A percentile compares a stretch with the other conserved stretches of the same genome.
Conservation (phyloP, 2,797 vertebrate genomes). For the Gephyroberyx darwinii region DNA sequence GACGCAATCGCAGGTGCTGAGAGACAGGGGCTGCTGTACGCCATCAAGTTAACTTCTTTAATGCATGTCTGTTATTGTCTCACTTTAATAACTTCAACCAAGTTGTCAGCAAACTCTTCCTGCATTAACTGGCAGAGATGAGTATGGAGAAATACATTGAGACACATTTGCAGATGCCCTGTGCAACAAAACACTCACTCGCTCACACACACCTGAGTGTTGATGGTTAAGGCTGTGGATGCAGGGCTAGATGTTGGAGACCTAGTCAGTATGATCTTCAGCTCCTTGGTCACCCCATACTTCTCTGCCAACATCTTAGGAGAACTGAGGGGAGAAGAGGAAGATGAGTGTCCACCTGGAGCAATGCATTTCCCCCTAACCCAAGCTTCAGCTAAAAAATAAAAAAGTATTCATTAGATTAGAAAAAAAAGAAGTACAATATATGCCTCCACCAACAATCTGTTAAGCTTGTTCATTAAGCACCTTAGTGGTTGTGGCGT, state of each 20-base stretch:
- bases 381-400: too few species aligned
- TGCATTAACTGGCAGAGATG: too few species aligned
- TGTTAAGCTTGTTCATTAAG: background rate
- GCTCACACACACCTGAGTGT: conserved; percentile 49
- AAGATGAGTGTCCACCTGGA: background rate
- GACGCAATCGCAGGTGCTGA: too few species aligned
- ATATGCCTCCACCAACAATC: too few species aligned
- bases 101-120: too few species aligned
- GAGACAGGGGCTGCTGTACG: too few species aligned
- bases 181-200: background rate
- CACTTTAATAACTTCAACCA: too few species aligned
- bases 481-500: conserved; percentile 47
- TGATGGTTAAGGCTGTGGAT: background rate
- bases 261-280: conserved; percentile 56
- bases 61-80: too few species aligned
- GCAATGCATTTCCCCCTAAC: background rate
- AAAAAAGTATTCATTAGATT: too few species aligned
- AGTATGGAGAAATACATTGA: background rate
- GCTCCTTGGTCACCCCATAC: conserved; percentile 48
- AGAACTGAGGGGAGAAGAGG: conserved; percentile 47
- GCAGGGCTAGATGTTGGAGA: conserved; percentile 24
- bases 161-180: background rate
- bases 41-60: too few species aligned
- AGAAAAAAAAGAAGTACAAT: too few species aligned
- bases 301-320: conserved; percentile 27